A percentile compares a stretch with the other conserved stretches of the same genome.
These are phyloP conservation scores for Hepsetus odoe DNA, from an alignment of 2,113 vertebrate species.

Conservation along the genomic window DNA sequence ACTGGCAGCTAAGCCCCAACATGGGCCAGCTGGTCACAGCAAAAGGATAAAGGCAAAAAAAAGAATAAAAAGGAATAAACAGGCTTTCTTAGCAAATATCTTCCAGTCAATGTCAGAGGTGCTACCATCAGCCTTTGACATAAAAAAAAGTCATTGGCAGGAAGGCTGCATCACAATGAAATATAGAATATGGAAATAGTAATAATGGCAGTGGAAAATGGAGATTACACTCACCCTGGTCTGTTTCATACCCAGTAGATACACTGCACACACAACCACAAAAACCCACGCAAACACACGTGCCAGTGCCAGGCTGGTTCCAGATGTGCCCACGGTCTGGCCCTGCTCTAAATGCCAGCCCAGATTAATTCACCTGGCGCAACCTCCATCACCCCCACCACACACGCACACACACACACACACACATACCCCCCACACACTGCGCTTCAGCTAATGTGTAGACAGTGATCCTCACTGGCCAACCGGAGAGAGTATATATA, in stretches of 20 bases:
- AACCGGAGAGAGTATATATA: neutral
- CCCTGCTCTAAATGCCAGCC: slow-evolving; percentile 63
- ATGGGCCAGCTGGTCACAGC: slow-evolving; percentile 67
- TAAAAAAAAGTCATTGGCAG: neutral
- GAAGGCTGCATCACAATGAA: neutral
- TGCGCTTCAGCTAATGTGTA: slow-evolving; percentile 29
- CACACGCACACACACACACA: too few relatives aligned
- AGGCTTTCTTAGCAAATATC: slow-evolving; percentile 25
- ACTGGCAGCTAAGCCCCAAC: slow-evolving; percentile 61
- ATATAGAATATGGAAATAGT: slow-evolving; percentile 1
- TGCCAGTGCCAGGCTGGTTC: slow-evolving; percentile 20
- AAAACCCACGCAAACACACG: neutral
- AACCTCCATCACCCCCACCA: neutral
- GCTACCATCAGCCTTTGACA: neutral
- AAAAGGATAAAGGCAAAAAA: neutral
- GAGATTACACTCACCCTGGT: slow-evolving; percentile 40
- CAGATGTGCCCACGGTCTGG: slow-evolving; percentile 56
- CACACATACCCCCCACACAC: too few relatives aligned
- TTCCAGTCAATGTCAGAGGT: neutral
- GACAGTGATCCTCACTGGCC: slow-evolving; percentile 16
- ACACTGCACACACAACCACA: slow-evolving; percentile 36
- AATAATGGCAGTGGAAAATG: slow-evolving; percentile 35
- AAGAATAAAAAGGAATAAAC: neutral
- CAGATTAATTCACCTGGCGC: slow-evolving; percentile 67
- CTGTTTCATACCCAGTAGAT: slow-evolving; percentile 29